These are phyloP conservation scores for Balaenoptera acutorostrata DNA, from an alignment of 2,113 vertebrate species.

Conservation along the genomic window DNA sequence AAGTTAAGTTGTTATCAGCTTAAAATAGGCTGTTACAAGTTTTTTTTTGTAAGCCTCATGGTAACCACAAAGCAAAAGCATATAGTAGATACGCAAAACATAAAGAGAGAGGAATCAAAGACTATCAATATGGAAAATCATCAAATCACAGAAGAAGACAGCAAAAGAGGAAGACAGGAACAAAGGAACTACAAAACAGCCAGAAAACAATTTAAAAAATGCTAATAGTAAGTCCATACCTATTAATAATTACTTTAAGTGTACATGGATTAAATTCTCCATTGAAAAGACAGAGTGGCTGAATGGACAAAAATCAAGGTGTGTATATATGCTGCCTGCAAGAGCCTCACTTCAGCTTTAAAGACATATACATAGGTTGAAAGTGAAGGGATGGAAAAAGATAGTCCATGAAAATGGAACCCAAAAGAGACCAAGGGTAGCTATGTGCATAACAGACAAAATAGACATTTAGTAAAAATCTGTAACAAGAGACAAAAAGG, in stretches of 20 bases:
- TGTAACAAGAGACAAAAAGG: neutral
- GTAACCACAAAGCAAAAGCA: neutral
- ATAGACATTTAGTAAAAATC: neutral
- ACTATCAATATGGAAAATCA: neutral
- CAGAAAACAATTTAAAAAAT: neutral
- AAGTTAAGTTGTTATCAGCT: neutral
- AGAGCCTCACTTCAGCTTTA: no score
- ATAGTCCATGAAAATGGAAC: neutral
- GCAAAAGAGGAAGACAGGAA: neutral
- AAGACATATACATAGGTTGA: neutral
- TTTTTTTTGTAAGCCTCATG: neutral
- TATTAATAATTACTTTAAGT: neutral
- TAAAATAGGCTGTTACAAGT: neutral
- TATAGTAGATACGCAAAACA: neutral
- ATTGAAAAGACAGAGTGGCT: neutral
- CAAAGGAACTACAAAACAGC: neutral
- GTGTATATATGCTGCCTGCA: no score
- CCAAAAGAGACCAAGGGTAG: neutral
- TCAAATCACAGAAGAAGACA: neutral
- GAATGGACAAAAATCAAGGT: no score
- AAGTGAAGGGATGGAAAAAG: neutral
- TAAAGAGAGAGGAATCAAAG: neutral
- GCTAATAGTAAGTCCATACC: neutral
- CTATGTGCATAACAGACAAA: neutral
- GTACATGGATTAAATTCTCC: neutral